Evolutionary conservation across 2,797 vertebrate genomes (phyloP), one percentile per base, ranked within the genome.

Genomic region (Myotis myotis): DNA sequence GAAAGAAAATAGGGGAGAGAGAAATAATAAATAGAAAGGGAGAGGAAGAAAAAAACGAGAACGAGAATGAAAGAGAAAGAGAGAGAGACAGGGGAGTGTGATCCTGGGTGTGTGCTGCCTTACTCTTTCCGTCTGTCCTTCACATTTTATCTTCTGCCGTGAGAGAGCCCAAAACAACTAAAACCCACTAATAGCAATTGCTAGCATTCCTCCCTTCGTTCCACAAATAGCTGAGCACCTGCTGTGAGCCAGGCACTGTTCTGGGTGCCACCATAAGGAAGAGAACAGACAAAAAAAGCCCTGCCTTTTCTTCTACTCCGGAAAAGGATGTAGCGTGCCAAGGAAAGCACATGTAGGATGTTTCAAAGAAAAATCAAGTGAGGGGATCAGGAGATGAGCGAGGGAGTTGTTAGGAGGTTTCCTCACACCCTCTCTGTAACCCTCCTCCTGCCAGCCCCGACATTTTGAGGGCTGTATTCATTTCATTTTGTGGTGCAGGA

Each of bases 101-200:
- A 70, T 81, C 57, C 49, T 60, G 41, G 53, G 23, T 15, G 30
- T 6, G 30, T 5, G 15, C 30, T 22, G 7, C 66, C 10, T 10
- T 13, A 1, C 74, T 36, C 20, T n/a, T 38, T 44, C 53, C 20
- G 44, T 53, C 49, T 8, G 33, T 53, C 53, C 53, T 22, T 64
- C 64, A 33, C 51, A 2, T 38, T 82, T 44, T 38, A 16, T 16
- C 62, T 17, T 47, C 51, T 55, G 33, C 20, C 64, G 0, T 36
- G 22, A 57, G 68, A 83, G 53, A 91, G 25, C 30, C 22, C 33
- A 38, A 60, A 25, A 3, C 22, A n/a, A 44, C 30, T 11, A 41
- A 64, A 49, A 7, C 28, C 25, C 2, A 9, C 36, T 8, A 3
- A 20, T 2, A 6, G 28, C 4, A 0, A 16, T n/a, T 0, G 13